phyloP scores from a whole-genome alignment of 2,113 vertebrate species.

The Speoplatyrhinus poulsoni region DNA sequence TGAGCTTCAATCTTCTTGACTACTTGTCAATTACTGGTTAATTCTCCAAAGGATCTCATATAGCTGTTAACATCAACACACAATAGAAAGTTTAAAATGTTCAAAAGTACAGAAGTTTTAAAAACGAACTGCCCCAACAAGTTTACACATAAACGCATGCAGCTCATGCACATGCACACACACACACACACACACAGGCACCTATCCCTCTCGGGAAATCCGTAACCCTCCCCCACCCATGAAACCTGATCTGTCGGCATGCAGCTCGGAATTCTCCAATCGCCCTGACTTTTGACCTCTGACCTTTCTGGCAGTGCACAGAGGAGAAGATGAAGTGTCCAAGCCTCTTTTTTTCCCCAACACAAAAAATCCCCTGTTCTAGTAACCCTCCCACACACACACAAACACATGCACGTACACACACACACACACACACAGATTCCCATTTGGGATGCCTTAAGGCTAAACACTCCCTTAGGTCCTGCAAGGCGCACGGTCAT shows the following conservation, averaged over 20 bases:
- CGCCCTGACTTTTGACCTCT: slow-evolving; percentile 85
- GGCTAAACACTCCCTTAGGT: slow-evolving; percentile 60
- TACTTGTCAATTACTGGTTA: slow-evolving; percentile 25
- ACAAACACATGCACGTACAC: slow-evolving; percentile 43
- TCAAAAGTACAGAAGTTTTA: slow-evolving; percentile 49
- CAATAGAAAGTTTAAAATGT: slow-evolving; percentile 54
- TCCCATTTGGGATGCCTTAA: slow-evolving; percentile 58
- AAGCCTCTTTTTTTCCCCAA: slow-evolving; percentile 73
- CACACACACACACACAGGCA: slow-evolving; percentile 50
- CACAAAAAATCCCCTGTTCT: slow-evolving; percentile 85
- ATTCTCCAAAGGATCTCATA: slow-evolving; percentile 26
- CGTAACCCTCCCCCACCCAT: slow-evolving; percentile 69
- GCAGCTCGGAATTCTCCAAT: slow-evolving; percentile 83
- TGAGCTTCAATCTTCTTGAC: slow-evolving; percentile 24
- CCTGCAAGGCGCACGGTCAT: slow-evolving; percentile 59
- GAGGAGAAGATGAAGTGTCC: slow-evolving; percentile 85
- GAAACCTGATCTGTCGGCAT: slow-evolving; percentile 84
- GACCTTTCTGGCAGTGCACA: slow-evolving; percentile 83
- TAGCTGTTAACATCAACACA: slow-evolving; percentile 51
- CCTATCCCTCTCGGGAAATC: slow-evolving; percentile 72
- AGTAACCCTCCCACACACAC: slow-evolving; percentile 68
- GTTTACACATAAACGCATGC: slow-evolving; percentile 36
- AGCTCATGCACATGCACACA: slow-evolving; percentile 19
- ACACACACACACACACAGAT: slow-evolving; percentile 50
- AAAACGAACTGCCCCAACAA: slow-evolving; percentile 59